A percentile compares a stretch with the other conserved stretches of the same genome.
Conservation (phyloP, 2,888 invertebrate genomes). For the Sericinus montela region DNA sequence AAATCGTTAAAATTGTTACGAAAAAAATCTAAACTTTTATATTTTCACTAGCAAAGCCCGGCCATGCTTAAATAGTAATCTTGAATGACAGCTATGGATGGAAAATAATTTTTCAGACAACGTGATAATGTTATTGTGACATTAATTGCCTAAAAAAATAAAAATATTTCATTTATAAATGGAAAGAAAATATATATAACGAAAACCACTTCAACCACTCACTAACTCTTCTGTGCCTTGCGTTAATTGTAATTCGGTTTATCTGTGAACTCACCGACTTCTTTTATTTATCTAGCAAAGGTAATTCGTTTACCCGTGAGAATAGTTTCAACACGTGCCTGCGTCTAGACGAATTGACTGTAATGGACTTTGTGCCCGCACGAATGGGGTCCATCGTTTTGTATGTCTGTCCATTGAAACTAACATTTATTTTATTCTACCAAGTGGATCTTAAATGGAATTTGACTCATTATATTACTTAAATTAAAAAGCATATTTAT, state of each 20-base stretch:
- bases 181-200: neutral
- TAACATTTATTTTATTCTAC: conserved; percentile 38
- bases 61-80: too few relatives aligned
- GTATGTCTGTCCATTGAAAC: conserved; percentile 39
- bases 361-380: conserved; percentile 67
- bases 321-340: conserved; percentile 72
- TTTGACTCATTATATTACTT: too few relatives aligned
- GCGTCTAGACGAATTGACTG: conserved; percentile 66
- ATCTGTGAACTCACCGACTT: conserved; percentile 43
- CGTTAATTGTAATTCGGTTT: conserved; percentile 62
- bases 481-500: too few relatives aligned
- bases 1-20: too few relatives aligned
- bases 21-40: too few relatives aligned
- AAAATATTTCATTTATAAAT: neutral
- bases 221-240: conserved; percentile 21
- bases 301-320: conserved; percentile 74
- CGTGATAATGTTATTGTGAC: too few relatives aligned
- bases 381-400: conserved; percentile 38
- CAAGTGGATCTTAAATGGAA: too few relatives aligned
- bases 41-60: too few relatives aligned
- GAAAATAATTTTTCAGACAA: too few relatives aligned
- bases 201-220: neutral
- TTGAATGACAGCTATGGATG: too few relatives aligned
- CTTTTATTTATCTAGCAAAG: conserved; percentile 62
- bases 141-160: neutral